phyloP scores from a whole-genome alignment of 2,797 vertebrate genomes.

The Corythornis leucogaster region DNA sequence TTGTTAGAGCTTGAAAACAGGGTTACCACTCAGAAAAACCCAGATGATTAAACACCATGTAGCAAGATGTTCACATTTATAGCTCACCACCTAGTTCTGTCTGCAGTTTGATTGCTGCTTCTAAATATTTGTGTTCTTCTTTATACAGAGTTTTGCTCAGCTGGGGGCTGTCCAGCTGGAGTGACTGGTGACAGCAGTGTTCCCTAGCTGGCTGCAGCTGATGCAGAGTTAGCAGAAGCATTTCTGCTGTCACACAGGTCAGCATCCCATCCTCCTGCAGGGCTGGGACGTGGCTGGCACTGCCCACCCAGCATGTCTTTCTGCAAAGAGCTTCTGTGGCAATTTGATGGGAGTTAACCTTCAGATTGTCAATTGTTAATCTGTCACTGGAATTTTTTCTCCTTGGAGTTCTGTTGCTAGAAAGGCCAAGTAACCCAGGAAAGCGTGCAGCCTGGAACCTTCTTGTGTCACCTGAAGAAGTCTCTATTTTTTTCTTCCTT shows the following conservation, averaged over 20 bases:
- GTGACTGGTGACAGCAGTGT: neutral
- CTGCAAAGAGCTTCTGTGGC: neutral
- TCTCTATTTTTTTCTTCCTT: neutral
- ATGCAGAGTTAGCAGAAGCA: neutral
- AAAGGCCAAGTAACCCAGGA: neutral
- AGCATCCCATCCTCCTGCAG: neutral
- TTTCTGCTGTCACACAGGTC: neutral
- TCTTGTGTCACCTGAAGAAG: neutral
- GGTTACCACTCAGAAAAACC: neutral
- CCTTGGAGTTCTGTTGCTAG: neutral
- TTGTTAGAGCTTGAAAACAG: neutral
- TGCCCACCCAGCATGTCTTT: neutral
- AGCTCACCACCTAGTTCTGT: neutral
- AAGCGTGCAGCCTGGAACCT: neutral
- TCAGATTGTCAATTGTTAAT: neutral
- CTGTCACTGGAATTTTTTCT: neutral
- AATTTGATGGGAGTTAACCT: neutral
- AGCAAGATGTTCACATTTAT: neutral
- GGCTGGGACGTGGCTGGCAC: rapidly evolving
- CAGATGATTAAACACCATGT: neutral
- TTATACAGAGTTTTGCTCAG: neutral
- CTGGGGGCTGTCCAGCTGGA: neutral
- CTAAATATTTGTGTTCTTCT: neutral
- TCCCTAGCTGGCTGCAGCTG: neutral
- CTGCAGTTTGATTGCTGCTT: neutral